Percentiles rank a stretch among this genome's conserved stretches.
Evolutionary conservation across 2,797 vertebrate species (phyloP).

Genomic region (Serranus cabrilla): DNA sequence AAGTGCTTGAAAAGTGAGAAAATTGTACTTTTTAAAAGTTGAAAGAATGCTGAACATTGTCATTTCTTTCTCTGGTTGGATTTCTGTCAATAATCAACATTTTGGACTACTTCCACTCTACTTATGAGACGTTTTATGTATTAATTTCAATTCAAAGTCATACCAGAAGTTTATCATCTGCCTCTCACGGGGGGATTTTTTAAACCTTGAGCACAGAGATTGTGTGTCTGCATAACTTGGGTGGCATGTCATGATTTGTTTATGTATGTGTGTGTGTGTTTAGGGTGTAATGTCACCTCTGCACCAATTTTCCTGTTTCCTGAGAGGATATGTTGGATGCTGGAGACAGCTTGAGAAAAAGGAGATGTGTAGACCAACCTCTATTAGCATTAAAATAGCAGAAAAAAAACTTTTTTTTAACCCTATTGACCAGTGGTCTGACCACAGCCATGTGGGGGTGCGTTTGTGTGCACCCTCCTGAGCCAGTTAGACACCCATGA

Average conservation of each 20-base stretch:
- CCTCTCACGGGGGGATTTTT: too few relatives aligned
- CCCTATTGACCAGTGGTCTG: constrained; percentile 44
- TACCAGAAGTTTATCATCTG: background rate
- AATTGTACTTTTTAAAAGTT: too few relatives aligned
- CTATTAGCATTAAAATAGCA: constrained; percentile 71
- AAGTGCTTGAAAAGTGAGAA: too few relatives aligned
- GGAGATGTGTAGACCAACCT: constrained; percentile 51
- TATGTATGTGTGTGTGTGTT: constrained; percentile 20
- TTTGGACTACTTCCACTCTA: background rate
- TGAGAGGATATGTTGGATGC: constrained; percentile 31
- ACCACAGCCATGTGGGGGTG: constrained; percentile 47
- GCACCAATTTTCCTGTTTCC: constrained; percentile 33
- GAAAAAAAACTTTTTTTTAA: constrained; percentile 13
- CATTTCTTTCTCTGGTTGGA: background rate
- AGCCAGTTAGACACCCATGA: constrained; percentile 47
- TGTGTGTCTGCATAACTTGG: constrained; percentile 3
- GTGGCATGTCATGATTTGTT: constrained; percentile 12
- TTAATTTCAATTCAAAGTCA: constrained; percentile 13
- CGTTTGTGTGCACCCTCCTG: constrained; percentile 59
- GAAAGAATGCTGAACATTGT: too few relatives aligned
- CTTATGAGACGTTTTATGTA: background rate
- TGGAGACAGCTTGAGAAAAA: constrained; percentile 53
- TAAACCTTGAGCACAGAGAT: constrained; percentile 5
- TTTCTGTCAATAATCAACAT: background rate
- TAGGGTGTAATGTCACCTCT: constrained; percentile 3